These are phyloP conservation scores for Zaprionus africanus DNA, from an alignment of 1,140 invertebrate genomes.

Conservation along the genomic window DNA sequence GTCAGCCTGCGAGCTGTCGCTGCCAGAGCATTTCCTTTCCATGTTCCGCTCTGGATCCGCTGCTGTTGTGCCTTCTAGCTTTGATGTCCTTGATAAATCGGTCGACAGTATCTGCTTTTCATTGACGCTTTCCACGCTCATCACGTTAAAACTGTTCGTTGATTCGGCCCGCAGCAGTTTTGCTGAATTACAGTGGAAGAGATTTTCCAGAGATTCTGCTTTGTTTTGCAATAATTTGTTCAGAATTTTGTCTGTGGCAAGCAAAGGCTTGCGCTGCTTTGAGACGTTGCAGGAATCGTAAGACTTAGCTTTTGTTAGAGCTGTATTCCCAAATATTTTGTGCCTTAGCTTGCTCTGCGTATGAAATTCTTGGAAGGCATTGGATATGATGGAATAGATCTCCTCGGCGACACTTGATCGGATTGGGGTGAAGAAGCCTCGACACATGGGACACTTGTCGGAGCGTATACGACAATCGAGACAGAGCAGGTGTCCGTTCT, in stretches of 20 bases:
- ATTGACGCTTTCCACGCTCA: constrained; percentile 10
- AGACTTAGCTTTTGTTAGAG: constrained; percentile 55
- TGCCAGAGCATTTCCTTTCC: constrained; percentile 5
- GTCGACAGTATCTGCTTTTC: constrained; percentile 23
- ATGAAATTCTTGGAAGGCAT: constrained; percentile 84
- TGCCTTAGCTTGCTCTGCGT: constrained; percentile 68
- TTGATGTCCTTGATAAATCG: constrained; percentile 16
- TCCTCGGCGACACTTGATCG: constrained; percentile 75
- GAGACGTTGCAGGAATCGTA: constrained; percentile 31
- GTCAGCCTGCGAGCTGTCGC: constrained; percentile 20
- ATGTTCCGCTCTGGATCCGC: neutral
- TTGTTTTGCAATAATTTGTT: constrained; percentile 83
- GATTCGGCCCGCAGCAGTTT: constrained; percentile 45
- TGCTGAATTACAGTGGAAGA: constrained; percentile 54
- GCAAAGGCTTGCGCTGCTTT: constrained; percentile 38
- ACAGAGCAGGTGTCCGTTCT: constrained; percentile 88
- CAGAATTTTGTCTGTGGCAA: constrained; percentile 84
- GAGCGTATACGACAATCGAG: constrained; percentile 86
- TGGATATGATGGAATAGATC: constrained; percentile 85
- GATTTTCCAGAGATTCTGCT: constrained; percentile 84
- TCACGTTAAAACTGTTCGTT: constrained; percentile 40
- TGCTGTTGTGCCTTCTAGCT: constrained; percentile 17
- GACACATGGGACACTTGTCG: constrained; percentile 87
- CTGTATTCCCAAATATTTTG: constrained; percentile 62
- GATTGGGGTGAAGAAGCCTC: constrained; percentile 84